Percentiles rank a stretch among this genome's conserved stretches.
phyloP scores from a whole-genome alignment of 2,888 invertebrate species.

The Tenthredo scrophulariae region DNA sequence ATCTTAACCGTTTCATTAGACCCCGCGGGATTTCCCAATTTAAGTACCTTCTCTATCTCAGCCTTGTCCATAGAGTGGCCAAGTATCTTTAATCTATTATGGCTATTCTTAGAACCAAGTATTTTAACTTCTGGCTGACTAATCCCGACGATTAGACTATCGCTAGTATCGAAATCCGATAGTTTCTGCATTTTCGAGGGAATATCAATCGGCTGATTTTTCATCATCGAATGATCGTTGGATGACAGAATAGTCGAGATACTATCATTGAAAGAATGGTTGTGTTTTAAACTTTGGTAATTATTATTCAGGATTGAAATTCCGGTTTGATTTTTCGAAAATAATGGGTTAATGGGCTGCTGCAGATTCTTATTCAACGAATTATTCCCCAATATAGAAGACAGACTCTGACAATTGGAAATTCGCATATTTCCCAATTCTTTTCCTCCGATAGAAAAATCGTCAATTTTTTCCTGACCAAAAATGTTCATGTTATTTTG shows the following conservation, averaged over 20 bases:
- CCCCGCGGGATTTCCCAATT: conserved; percentile 36
- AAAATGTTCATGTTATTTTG: conserved; percentile 70
- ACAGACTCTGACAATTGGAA: neutral
- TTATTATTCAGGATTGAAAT: conserved; percentile 9
- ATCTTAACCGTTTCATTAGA: conserved; percentile 64
- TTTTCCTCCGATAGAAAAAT: conserved; percentile 69
- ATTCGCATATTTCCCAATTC: neutral
- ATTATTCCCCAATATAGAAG: neutral
- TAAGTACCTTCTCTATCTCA: conserved; percentile 26
- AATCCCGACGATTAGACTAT: conserved; percentile 55
- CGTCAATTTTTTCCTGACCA: conserved; percentile 72
- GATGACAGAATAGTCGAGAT: neutral
- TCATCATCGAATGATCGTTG: conserved; percentile 7
- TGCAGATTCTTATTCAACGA: neutral
- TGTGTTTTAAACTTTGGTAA: neutral
- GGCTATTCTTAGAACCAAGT: conserved; percentile 56
- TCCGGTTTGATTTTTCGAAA: neutral
- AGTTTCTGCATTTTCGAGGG: neutral
- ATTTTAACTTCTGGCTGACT: conserved; percentile 64
- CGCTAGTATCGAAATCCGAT: neutral
- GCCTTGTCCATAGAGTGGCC: conserved; percentile 49
- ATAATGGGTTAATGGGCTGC: neutral
- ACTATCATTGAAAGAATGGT: neutral
- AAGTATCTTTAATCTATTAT: conserved; percentile 56
- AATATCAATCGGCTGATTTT: neutral